Evolutionary conservation across 2,888 invertebrate species (phyloP), one percentile per base, ranked within the genome.

Genomic region (Steinernema hermaphroditum): DNA sequence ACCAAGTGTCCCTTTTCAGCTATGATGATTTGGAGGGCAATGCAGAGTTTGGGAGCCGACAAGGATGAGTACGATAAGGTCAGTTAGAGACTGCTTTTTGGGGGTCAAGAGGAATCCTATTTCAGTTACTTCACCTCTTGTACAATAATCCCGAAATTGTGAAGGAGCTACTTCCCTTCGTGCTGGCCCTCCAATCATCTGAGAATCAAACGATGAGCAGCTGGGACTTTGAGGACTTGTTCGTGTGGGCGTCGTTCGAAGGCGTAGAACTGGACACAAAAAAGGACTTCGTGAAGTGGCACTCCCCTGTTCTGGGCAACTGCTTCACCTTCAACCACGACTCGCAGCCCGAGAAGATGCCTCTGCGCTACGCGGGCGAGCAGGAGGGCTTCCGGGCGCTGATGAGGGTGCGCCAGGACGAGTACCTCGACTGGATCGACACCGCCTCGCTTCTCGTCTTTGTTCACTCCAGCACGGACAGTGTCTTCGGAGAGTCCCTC

Each of bases 221-320:
- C 29, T 82, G 81, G 81, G 74, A 76, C 43, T 73, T 57, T 2
- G 72, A 43, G 0, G 81, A 82, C 68, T 22, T 80, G 44, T 80
- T 82, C 72, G 41, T 72, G 12, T 80, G 81, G 80, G 77, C 77
- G 8, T 72, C 79, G 9, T 82, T 76, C 68, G 82, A 82, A 72
- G 76, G 69, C 9, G 24, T 24, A n/a, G 69, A 74, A 14, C 27
- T 74, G 22, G 75, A 68, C 72, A 74, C 73, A 54, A 76, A 76
- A 22, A 71, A 43, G 24, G 78, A 78, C 37, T 72, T 80, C 12
- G 43, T 73, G 16, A 74, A 74, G 57, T 80, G 78, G 79, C 78
- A 81, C 68, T 79, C 79, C 22, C 37, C 34, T 41, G 14, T 19
- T 0, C 43, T 43, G 37, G 68, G 72, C 0, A 44, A 43, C 44